These are phyloP conservation scores for Anoplophora glabripennis DNA, from an alignment of 1,140 invertebrate genomes.

Conservation along the genomic window DNA sequence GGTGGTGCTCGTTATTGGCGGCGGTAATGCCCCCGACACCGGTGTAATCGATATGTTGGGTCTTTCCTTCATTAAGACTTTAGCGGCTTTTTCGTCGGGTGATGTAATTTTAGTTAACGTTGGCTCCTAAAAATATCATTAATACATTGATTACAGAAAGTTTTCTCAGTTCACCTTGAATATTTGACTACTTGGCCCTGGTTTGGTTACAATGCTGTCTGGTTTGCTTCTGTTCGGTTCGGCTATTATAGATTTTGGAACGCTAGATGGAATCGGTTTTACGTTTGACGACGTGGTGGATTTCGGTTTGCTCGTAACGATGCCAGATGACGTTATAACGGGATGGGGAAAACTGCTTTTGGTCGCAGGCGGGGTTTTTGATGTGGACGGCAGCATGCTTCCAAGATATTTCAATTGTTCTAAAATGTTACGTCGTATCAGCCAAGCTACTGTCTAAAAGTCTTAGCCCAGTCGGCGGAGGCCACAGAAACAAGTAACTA, in stretches of 20 bases:
- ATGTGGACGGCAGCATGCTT: conserved; percentile 17
- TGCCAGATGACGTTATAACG: conserved; percentile 6
- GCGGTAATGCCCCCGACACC: conserved; percentile 18
- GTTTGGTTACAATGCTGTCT: not conserved
- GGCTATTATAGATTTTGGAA: conserved; percentile 6
- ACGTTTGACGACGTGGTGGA: not conserved
- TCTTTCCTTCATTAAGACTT: conserved; percentile 40
- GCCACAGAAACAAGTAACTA: no score
- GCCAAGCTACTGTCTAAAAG: no score
- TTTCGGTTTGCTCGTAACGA: not conserved
- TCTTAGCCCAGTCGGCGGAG: no score
- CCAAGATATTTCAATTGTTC: conserved; percentile 30
- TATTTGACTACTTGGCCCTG: conserved; percentile 11
- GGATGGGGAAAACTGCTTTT: not conserved
- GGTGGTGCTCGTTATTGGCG: conserved; percentile 6
- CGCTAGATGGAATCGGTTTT: not conserved
- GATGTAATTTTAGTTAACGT: conserved; percentile 12
- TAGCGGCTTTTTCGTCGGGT: conserved; percentile 26
- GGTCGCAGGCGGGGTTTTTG: no score
- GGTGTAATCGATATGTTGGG: conserved; percentile 46
- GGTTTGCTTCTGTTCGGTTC: conserved; percentile 5
- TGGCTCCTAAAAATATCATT: conserved; percentile 15
- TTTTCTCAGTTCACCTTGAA: conserved; percentile 16
- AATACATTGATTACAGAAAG: not conserved
- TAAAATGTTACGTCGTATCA: no score